phyloP scores from a whole-genome alignment of 1,140 invertebrate genomes.

The Triops cancriformis region DNA sequence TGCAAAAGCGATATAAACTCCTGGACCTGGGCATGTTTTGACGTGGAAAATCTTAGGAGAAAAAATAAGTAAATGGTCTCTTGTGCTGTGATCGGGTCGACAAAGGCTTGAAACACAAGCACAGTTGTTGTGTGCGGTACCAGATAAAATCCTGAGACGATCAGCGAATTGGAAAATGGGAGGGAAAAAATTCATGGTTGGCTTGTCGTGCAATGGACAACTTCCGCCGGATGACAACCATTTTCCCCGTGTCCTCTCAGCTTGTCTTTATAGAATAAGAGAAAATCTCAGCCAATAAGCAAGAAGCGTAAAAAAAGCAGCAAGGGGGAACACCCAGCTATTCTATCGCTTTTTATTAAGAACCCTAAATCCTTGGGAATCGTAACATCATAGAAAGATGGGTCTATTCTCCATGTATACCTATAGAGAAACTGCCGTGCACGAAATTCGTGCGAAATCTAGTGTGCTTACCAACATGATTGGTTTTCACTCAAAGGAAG shows the following conservation, averaged over 20 bases:
- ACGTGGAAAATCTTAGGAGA: neutral
- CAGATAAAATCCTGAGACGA: neutral
- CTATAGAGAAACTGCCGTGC: no score
- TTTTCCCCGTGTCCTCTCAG: neutral
- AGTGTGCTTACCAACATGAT: no score
- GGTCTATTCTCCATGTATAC: no score
- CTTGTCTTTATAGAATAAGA: conserved; percentile 8
- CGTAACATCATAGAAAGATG: no score
- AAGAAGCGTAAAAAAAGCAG: neutral
- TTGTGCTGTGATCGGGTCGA: neutral
- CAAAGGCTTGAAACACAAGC: no score
- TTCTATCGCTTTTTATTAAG: neutral
- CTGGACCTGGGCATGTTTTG: neutral
- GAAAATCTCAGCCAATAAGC: conserved; percentile 10
- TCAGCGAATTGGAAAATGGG: neutral
- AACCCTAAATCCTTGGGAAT: neutral
- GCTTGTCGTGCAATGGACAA: neutral
- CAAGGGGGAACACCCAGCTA: neutral
- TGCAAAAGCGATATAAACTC: neutral
- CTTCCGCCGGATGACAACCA: conserved; percentile 12
- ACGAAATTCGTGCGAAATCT: no score
- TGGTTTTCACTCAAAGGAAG: no score
- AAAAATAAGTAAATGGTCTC: neutral
- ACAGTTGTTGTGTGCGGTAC: neutral
- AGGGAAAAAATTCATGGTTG: neutral